Base-by-base conservation (phyloP, 2,888 invertebrate species). In the Ethmia dodecea region DNA sequence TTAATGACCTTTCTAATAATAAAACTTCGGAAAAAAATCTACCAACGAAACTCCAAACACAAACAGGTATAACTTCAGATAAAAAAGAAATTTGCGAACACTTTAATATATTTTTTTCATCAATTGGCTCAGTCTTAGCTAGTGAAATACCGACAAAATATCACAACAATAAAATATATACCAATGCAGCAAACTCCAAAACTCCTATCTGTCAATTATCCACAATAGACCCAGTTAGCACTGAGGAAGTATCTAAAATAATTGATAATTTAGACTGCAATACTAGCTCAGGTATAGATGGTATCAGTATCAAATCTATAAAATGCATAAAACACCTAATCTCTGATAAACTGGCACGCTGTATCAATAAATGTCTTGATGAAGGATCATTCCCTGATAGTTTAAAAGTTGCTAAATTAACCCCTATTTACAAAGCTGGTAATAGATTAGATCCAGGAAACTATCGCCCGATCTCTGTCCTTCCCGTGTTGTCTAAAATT, bases 341-440 rank as follows among this genome's bases (percentile, higher is more conserved):
- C n/a, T n/a, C n/a, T n/a, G n/a, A n/a, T n/a, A n/a, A n/a, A n/a
- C n/a, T n/a, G n/a, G n/a, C n/a, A n/a, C n/a, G n/a, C n/a, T n/a
- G n/a, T n/a, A n/a, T n/a, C n/a, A n/a, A n/a, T n/a, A n/a, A n/a
- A n/a, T n/a, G n/a, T n/a, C n/a, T n/a, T n/a, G n/a, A n/a, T n/a
- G n/a, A n/a, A n/a, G n/a, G n/a, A n/a, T n/a, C n/a, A n/a, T n/a
- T n/a, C n/a, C n/a, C n/a, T n/a, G n/a, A 50, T 13, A 28, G 13
- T 2, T 13, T 49, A 5, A 50, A 49, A 29, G 16, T 45, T n/a
- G 45, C 52, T 1, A 50, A 48, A 38, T 43, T 50, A 0, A 40
- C 34, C 5, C 48, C 47, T 1, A 37, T 49, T 2, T 43, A 35
- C 26, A 52, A 52, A 31, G 33, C 41, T 1, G 45, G 47, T 2